Evolutionary conservation across 2,113 vertebrate species (phyloP).

Genomic region (Melanerpes aurifrons): DNA sequence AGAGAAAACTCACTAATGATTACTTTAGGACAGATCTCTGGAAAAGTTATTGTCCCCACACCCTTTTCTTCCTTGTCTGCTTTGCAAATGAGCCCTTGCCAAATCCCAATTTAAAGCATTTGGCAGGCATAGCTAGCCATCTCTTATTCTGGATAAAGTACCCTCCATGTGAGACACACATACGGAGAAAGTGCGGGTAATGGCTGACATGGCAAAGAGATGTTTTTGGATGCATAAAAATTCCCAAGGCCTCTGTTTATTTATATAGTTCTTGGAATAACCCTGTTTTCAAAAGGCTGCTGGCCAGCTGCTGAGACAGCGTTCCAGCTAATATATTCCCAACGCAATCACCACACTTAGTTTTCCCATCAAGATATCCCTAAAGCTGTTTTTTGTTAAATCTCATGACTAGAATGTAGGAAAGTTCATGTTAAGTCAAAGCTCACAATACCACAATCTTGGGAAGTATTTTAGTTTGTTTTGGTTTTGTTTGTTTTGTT

Average conservation of each 20-base stretch:
- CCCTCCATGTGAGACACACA: conserved; percentile 40
- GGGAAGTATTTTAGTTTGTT: not conserved
- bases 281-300: conserved; percentile 70
- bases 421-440: conserved; percentile 65
- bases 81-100: conserved; percentile 2
- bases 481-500: no score
- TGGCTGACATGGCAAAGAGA: conserved; percentile 53
- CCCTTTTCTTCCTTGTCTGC: not conserved
- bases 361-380: conserved; percentile 71
- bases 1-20: not conserved
- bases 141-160: conserved; percentile 28
- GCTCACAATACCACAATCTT: conserved; percentile 24
- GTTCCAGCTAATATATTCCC: conserved; percentile 72
- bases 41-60: conserved; percentile 39
- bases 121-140: not conserved
- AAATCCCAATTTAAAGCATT: conserved; percentile 27
- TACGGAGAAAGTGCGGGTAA: conserved; percentile 64
- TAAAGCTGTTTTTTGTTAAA: conserved; percentile 67
- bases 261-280: conserved; percentile 84
- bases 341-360: conserved; percentile 64
- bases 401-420: conserved; percentile 70
- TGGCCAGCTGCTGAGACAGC: conserved; percentile 75
- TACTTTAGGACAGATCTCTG: not conserved
- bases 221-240: conserved; percentile 73
- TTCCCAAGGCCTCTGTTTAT: conserved; percentile 87